These are phyloP conservation scores for Dryas iulia DNA, from an alignment of 1,140 invertebrate genomes.

Conservation along the genomic window DNA sequence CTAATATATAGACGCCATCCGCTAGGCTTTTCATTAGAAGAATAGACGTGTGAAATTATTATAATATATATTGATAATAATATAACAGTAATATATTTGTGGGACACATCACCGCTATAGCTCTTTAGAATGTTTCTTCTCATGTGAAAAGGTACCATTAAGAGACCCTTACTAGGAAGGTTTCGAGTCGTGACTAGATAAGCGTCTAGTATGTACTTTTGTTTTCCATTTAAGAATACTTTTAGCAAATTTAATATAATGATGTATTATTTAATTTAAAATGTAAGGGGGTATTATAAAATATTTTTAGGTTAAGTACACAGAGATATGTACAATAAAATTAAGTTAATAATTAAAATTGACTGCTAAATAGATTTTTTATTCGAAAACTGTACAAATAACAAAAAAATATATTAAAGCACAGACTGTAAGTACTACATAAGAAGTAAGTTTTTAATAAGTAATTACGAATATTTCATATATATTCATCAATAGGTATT, in stretches of 20 bases:
- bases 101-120: not conserved
- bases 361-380: no score
- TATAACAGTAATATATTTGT: not conserved
- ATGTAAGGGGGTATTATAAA: no score
- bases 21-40: not conserved
- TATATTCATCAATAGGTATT: no score
- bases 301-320: no score
- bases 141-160: constrained; percentile 45
- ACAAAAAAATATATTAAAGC: no score
- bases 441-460: no score
- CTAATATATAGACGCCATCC: no score
- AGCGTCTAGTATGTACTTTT: constrained; percentile 28
- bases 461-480: no score
- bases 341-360: no score
- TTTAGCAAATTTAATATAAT: constrained; percentile 5
- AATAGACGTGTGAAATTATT: not conserved
- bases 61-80: not conserved
- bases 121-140: constrained; percentile 11
- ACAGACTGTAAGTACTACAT: no score
- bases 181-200: constrained; percentile 43
- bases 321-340: no score
- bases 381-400: no score
- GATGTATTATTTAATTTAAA: not conserved
- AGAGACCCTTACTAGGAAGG: constrained; percentile 29
- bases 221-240: constrained; percentile 29